Conservation (phyloP, 2,797 vertebrate species). For the Dendrocincla fuliginosa region DNA sequence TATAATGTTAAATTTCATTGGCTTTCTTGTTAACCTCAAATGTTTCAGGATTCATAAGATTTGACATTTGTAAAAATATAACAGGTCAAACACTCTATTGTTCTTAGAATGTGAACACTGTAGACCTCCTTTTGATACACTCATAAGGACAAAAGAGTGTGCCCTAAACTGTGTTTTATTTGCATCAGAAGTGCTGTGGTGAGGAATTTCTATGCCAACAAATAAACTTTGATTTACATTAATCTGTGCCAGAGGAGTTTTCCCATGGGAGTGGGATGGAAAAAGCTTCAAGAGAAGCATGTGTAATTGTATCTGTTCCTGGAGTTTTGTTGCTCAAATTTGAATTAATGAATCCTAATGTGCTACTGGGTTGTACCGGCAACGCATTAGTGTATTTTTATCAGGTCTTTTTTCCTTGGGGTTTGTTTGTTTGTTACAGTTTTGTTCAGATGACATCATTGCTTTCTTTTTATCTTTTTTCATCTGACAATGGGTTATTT, state of each 20-base stretch:
- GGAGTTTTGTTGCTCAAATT: not conserved
- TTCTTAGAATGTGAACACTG: not conserved
- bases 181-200: not conserved
- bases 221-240: constrained; percentile 1
- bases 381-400: not conserved
- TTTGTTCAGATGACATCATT: not conserved
- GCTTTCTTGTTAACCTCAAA: not conserved
- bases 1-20: not conserved
- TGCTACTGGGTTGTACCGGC: not conserved
- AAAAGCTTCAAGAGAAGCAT: not conserved
- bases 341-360: not conserved
- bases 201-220: not conserved
- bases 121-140: not conserved
- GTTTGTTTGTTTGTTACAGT: not conserved
- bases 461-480: not conserved
- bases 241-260: not conserved
- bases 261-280: not conserved
- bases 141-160: not conserved
- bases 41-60: not conserved
- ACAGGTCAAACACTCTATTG: not conserved
- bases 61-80: not conserved
- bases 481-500: not conserved
- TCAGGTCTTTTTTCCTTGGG: not conserved
- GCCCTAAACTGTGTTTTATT: not conserved
- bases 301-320: not conserved